Evolutionary conservation across 2,113 vertebrate species (phyloP).

Genomic region (Neotragus moschatus): DNA sequence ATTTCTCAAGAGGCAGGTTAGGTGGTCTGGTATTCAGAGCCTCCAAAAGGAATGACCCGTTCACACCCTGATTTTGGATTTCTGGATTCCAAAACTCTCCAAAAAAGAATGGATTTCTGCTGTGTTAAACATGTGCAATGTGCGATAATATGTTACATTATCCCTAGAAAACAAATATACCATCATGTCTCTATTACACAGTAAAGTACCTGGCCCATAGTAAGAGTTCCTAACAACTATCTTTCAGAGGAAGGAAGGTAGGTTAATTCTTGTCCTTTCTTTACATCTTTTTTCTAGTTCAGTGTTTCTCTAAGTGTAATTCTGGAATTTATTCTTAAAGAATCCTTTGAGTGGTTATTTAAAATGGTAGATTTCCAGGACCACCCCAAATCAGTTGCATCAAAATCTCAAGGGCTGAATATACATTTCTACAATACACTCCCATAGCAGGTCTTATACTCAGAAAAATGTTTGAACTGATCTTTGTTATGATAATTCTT

Average conservation of each 20-base stretch:
- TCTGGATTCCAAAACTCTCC: background rate
- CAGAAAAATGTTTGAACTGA: background rate
- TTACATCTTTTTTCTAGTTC: background rate
- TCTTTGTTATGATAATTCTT: conserved; percentile 18
- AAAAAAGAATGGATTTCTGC: background rate
- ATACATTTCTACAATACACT: background rate
- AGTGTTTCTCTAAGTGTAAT: background rate
- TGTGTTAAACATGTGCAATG: background rate
- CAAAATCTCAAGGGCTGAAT: background rate
- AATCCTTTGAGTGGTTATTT: background rate
- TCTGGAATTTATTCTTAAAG: background rate
- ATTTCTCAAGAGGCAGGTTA: no score
- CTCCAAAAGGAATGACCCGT: background rate
- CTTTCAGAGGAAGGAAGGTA: background rate
- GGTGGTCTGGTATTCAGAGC: no score
- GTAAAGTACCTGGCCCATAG: background rate
- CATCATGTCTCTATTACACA: background rate
- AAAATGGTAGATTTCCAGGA: background rate
- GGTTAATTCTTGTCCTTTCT: background rate
- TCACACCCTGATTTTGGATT: background rate
- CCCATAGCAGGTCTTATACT: background rate
- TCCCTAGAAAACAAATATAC: background rate
- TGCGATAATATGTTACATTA: background rate
- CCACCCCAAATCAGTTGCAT: background rate
- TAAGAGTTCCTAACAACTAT: background rate